These are phyloP conservation scores for Sinocyclocheilus anshuiensis DNA, from an alignment of 2,113 vertebrate species.

Conservation along the genomic window DNA sequence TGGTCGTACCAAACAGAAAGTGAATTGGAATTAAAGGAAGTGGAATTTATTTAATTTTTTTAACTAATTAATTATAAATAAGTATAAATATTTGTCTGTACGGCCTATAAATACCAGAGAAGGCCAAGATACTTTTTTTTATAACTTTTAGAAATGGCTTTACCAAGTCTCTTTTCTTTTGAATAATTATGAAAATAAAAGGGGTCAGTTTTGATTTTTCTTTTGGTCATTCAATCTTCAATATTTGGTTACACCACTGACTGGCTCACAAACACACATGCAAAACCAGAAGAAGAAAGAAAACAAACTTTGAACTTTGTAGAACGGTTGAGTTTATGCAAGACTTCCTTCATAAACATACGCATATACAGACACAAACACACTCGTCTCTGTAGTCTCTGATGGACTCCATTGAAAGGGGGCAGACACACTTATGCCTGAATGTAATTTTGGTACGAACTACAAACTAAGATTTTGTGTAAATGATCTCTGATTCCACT, in stretches of 20 bases:
- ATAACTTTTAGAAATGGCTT: background rate
- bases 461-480: constrained; percentile 55
- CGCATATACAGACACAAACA: background rate
- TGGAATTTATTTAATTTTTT: background rate
- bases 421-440: background rate
- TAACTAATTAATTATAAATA: background rate
- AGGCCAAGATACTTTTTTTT: background rate
- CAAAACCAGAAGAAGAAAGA: background rate
- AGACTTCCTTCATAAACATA: background rate
- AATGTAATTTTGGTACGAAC: constrained; percentile 46
- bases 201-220: background rate
- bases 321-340: background rate
- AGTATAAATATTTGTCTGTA: background rate
- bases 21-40: background rate
- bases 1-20: background rate
- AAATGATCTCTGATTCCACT: constrained; percentile 38
- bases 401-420: background rate
- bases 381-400: background rate
- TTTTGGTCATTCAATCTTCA: background rate
- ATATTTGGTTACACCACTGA: constrained; percentile 43
- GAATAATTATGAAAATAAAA: background rate
- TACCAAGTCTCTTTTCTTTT: background rate
- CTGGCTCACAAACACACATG: constrained; percentile 31
- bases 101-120: background rate
- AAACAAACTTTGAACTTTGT: background rate